Base-by-base conservation (phyloP, 1,140 invertebrate genomes). In the Diabrotica virgifera region DNA sequence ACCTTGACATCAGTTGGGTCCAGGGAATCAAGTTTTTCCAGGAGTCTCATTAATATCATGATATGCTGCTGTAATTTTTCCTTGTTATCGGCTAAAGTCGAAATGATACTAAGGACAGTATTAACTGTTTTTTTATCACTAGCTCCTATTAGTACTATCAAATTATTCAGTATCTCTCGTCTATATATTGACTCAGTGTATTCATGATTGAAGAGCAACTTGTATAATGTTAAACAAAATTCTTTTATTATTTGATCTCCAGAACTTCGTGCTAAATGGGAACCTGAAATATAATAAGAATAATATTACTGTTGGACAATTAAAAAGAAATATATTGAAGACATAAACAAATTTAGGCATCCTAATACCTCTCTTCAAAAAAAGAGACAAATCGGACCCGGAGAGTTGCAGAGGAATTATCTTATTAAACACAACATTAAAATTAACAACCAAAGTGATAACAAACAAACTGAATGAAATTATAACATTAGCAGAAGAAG, bases 11-110 rank as follows among this genome's bases (percentile, higher is more conserved):
- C 85, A n/a, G 82, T 79, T 5, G 87, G 74, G 46, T 80, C 77
- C 40, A 87, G 78, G 58, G 82, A 80, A 66, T 83, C 81, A 0
- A 87, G 70, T 68, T 85, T 84, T 66, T 87, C 85, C 4, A 89
- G 70, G 50, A 88, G 72, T 11, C 82, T 76, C 79, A 81, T 78
- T 8, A 84, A 70, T 58, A 79, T 74, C 35, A 76, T 67, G 8
- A 76, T 79, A 58, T 84, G 80, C 9, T 72, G 68, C 64, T 80
- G 71, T 11, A 83, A 50, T 69, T 73, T 72, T 10, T 67, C 7
- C 10, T 52, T 35, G 61, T 70, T 55, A 14, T 61, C 56, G 4
- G 72, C 54, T 7, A 74, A 52, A 12, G 66, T 59, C 2, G 61
- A 38, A 36, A 78, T 68, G 14, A 76, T 69, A 10, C 70, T 73